Evolutionary conservation across 2,113 vertebrate species (phyloP).

Genomic region (Gambusia holbrooki): DNA sequence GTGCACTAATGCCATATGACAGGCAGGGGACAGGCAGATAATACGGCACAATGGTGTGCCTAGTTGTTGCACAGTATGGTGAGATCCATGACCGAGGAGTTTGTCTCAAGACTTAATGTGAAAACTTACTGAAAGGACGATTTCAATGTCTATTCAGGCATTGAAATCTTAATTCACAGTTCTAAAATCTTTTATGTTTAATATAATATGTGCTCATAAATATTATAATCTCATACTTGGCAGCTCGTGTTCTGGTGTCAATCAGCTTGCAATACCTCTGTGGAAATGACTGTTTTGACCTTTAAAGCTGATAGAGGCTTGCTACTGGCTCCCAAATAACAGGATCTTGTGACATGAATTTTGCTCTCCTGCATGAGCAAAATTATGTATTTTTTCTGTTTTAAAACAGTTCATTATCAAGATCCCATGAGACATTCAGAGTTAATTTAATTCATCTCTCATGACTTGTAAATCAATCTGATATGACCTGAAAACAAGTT

Average conservation of each 20-base stretch:
- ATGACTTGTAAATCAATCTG: not conserved
- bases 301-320: too few species aligned
- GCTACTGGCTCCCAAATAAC: not conserved
- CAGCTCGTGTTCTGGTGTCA: not conserved
- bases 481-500: not conserved
- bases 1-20: slow-evolving; percentile 72
- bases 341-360: not conserved
- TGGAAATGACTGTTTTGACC: not conserved
- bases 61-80: slow-evolving; percentile 43
- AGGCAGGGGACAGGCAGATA: slow-evolving; percentile 69
- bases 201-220: not conserved
- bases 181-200: not conserved
- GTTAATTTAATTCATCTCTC: not conserved
- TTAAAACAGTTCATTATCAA: not conserved
- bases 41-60: slow-evolving; percentile 49
- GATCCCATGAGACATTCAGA: not conserved
- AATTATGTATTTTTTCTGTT: not conserved
- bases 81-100: slow-evolving; percentile 32
- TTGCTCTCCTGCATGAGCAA: not conserved
- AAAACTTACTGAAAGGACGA: slow-evolving; percentile 36
- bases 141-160: not conserved
- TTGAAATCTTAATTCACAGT: not conserved
- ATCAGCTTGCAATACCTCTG: not conserved
- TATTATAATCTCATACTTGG: not conserved
- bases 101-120: slow-evolving; percentile 22